Conservation (phyloP, 2,113 vertebrate species). For the Catagonus wagneri region DNA sequence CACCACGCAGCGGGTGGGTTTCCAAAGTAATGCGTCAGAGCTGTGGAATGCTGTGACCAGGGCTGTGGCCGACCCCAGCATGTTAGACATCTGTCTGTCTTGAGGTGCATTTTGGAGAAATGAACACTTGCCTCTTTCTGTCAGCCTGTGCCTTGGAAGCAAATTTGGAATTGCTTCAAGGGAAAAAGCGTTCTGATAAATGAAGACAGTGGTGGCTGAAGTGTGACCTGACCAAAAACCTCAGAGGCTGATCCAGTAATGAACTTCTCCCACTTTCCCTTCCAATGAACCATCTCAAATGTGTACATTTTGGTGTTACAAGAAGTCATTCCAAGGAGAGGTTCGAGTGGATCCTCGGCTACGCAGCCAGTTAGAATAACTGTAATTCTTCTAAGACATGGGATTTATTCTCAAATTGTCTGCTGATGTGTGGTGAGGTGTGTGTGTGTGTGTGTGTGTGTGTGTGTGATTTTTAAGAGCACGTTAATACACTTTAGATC, state of each 20-base stretch:
- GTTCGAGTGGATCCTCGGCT: conserved; percentile 47
- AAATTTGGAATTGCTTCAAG: not conserved
- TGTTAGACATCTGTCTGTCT: not conserved
- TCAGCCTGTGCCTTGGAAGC: not conserved
- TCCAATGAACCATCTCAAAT: not conserved
- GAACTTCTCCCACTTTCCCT: conserved; percentile 18
- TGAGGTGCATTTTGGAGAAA: not conserved
- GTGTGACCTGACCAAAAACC: not conserved
- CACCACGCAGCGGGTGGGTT: not conserved
- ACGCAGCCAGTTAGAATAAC: not conserved
- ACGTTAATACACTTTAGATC: not conserved
- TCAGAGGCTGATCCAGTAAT: not conserved
- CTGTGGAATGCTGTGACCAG: not conserved
- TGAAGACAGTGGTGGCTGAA: not conserved
- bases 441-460: not conserved
- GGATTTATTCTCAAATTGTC: not conserved
- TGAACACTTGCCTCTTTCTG: not conserved
- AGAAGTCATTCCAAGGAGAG: not conserved
- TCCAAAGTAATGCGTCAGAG: conserved; percentile 18
- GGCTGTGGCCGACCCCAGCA: not conserved
- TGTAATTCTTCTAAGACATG: not conserved
- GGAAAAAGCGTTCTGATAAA: not conserved
- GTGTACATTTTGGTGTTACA: not conserved
- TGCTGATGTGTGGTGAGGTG: not conserved
- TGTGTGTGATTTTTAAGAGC: not conserved